Conservation (phyloP, 2,113 vertebrate species). For the Phylloscopus trochiloides region DNA sequence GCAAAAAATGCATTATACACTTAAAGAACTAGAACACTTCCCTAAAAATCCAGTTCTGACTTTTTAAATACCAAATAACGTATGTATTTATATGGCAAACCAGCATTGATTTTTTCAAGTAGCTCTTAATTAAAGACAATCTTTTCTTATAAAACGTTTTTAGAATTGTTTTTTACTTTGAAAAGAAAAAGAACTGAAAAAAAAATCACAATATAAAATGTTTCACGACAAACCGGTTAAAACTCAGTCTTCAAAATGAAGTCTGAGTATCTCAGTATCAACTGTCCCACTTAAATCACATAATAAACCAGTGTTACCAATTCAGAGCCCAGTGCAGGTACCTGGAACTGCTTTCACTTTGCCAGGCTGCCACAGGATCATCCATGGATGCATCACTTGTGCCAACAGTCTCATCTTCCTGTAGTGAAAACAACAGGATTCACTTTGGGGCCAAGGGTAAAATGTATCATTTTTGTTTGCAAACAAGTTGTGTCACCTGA, state of each 20-base stretch:
- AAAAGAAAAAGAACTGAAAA: neutral
- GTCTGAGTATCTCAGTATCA: neutral
- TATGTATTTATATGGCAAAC: neutral
- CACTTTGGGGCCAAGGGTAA: neutral
- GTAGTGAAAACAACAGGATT: neutral
- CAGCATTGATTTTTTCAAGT: neutral
- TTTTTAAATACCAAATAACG: neutral
- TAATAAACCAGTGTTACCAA: neutral
- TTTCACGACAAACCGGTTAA: neutral
- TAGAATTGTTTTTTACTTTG: neutral
- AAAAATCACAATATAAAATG: neutral
- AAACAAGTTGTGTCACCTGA: neutral
- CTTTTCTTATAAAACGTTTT: neutral
- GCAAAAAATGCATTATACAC: neutral
- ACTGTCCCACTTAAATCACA: neutral
- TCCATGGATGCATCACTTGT: conserved; percentile 86
- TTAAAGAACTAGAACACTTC: neutral
- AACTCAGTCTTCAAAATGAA: neutral
- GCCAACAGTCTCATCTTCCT: conserved; percentile 83
- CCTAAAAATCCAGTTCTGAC: neutral
- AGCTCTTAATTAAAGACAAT: neutral
- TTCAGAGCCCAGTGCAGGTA: conserved; percentile 42
- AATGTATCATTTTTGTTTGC: neutral
- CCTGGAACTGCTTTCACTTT: conserved; percentile 95
- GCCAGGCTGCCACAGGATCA: conserved; percentile 86